Evolutionary conservation across 2,888 invertebrate genomes (phyloP).

Genomic region (Pocota personata): DNA sequence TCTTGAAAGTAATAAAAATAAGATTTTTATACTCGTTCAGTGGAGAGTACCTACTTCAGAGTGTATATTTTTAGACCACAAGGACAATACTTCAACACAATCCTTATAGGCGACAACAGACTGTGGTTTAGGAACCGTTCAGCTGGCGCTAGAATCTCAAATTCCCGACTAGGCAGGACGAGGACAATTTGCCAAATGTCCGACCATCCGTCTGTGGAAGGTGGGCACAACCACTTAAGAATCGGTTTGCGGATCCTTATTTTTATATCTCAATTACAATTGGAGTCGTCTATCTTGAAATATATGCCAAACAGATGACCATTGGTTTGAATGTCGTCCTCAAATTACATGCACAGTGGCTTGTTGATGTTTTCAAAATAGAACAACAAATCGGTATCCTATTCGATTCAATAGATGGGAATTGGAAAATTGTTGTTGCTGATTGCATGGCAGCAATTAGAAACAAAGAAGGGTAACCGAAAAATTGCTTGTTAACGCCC

Average conservation of each 20-base stretch:
- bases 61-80: conserved; percentile 41
- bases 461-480: conserved; percentile 53
- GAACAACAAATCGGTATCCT: conserved; percentile 38
- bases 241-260: conserved; percentile 48
- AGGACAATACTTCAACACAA: conserved; percentile 54
- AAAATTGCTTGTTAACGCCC: conserved; percentile 59
- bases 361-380: conserved; percentile 45
- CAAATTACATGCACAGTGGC: conserved; percentile 47
- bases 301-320: conserved; percentile 63
- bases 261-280: conserved; percentile 36
- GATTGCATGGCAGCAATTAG: conserved; percentile 52
- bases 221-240: conserved; percentile 67
- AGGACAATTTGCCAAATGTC: conserved; percentile 54
- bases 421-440: conserved; percentile 1
- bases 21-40: conserved; percentile 44
- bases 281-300: conserved; percentile 24
- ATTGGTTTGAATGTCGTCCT: conserved; percentile 27
- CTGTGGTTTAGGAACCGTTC: conserved; percentile 22
- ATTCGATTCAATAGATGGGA: conserved; percentile 4
- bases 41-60: conserved; percentile 29
- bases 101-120: conserved; percentile 21
- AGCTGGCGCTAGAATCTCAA: conserved; percentile 65
- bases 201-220: conserved; percentile 48
- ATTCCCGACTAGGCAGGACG: conserved; percentile 1
- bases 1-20: conserved; percentile 66